Evolutionary conservation across 2,888 invertebrate species (phyloP).

Genomic region (Baronia brevicornis): DNA sequence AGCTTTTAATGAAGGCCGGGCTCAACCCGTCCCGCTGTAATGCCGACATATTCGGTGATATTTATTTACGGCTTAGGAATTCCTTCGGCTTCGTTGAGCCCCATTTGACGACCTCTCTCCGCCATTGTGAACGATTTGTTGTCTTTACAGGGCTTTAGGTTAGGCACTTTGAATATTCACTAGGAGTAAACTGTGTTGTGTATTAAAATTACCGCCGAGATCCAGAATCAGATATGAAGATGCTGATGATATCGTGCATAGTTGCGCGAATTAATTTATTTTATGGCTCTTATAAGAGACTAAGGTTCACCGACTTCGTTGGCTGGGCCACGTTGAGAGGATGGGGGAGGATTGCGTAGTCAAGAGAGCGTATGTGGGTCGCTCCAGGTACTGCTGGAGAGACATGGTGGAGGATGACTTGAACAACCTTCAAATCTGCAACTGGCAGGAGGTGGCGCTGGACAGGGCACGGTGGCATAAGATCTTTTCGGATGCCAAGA

Average conservation of each 20-base stretch:
- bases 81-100: conserved; percentile 38
- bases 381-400: too few species aligned
- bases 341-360: too few species aligned
- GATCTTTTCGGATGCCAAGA: too few species aligned
- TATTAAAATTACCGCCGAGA: conserved; percentile 3
- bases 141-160: conserved; percentile 1
- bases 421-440: too few species aligned
- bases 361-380: too few species aligned
- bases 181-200: background rate
- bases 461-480: too few species aligned
- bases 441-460: too few species aligned
- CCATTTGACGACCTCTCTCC: conserved; percentile 45
- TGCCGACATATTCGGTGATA: conserved; percentile 33
- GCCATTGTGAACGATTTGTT: conserved; percentile 20
- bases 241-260: too few species aligned
- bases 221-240: too few species aligned
- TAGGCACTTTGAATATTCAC: background rate
- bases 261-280: background rate
- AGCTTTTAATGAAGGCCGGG: conserved; percentile 52
- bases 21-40: conserved; percentile 33
- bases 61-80: conserved; percentile 46
- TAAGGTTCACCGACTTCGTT: too few species aligned
- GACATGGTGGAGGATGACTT: too few species aligned
- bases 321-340: too few species aligned
- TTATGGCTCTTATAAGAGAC: background rate